Base-by-base conservation (phyloP, 2,113 vertebrate genomes). In the Zosterops lateralis region DNA sequence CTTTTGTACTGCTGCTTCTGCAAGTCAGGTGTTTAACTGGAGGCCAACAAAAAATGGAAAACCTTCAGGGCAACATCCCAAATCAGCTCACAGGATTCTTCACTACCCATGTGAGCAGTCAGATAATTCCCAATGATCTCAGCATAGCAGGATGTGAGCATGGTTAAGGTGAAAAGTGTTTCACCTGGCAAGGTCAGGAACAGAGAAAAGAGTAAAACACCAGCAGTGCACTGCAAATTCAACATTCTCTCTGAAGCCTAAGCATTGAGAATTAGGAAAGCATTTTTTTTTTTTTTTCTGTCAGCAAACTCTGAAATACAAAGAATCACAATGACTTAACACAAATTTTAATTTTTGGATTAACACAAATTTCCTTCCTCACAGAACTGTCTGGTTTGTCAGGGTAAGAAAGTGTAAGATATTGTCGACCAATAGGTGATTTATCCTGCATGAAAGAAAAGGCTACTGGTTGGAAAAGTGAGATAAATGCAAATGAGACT, bases 401-500 rank as follows among this genome's bases (percentile, higher is more conserved):
- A 44, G 24, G 14, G 24, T n/a, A 38, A 81, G 38, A 8, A 84
- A 42, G 14, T 16, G 2, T 3, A 58, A 74, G 25, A 62, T 14
- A 22, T 0, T 77, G 60, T 60, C 9, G 19, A 67, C 20, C 26
- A 72, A 7, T 0, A 84, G 48, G 15, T 75, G 36, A 84, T 44
- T 71, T 65, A 42, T 18, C 20, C 40, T 50, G 15, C 36, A 36
- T 12, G 6, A 42, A 61, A 68, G 47, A 51, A 60, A 29, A 2
- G 17, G 10, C 42, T 66, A 4, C 47, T 67, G 34, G 18, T 73
- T 73, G 42, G 70, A 79, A 96, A 50, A 15, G 10, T 5, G 62
- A 91, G 84, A 90, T 82, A 94, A 89, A 84, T 58, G 65, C 57
- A 89, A 89, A 68, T n/a, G 65, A 68, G 25, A 61, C 5, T 75